Evolutionary conservation across 64 coral and sea anemone species (phyloP), one percentile per base, ranked within the genome.

Genomic region (Stylophora pistillata): DNA sequence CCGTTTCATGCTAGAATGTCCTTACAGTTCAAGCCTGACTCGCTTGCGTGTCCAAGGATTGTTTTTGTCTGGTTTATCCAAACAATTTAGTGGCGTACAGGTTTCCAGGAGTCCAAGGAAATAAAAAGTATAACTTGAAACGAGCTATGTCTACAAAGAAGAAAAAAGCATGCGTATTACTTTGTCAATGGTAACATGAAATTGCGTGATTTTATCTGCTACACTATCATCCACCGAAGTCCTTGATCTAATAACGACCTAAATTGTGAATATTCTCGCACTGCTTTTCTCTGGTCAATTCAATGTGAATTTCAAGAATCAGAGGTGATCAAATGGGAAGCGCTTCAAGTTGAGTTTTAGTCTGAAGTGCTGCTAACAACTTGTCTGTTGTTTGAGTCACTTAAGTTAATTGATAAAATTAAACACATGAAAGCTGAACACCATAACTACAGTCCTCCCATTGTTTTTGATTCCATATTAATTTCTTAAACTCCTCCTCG

Each of bases 401-500:
- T 68, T 69, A 11, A 62, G 33, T 33, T 68, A 57, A 83, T 68
- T 66, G 26, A 29, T 52, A 68, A 29, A 66, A 21, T 53, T 61
- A 68, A 83, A 68, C 15, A 23, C n/a, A 83, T 83, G 79, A 53
- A 83, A 52, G 59, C 30, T 66, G 30, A 69, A 53, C 31, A 12
- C 17, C 61, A 64, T 81, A 12, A 56, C 31, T 33, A 26, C 30
- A 63, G 32, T 30, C 55, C 15, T 31, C 4, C 33, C 61, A 20
- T 5, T 62, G 79, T 26, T 69, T 83, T 37, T 83, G 17, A 83
- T 68, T 83, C 79, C 20, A 20, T 15, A 34, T 11, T 53, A 83
- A 83, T 83, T 83, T 60, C 30, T 83, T 47, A 26, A 14, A 83
- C 60, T 69, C 33, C 61, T 68, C 59, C 79, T 70, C 52, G 61